These are phyloP conservation scores for Drosophila tropicalis DNA, from an alignment of 1,140 invertebrate genomes.

Conservation along the genomic window DNA sequence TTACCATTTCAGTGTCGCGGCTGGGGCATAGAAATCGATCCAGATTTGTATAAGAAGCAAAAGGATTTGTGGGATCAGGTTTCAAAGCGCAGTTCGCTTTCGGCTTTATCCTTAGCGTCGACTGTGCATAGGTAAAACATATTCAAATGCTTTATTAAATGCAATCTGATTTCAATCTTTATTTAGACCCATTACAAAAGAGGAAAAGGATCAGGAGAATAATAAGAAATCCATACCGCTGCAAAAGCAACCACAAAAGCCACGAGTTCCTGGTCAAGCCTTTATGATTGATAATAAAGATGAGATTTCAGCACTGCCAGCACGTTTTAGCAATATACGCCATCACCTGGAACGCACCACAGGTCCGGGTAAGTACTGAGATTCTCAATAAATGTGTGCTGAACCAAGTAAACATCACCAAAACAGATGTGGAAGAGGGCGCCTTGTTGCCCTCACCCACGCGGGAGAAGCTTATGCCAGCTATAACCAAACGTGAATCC, in stretches of 20 bases:
- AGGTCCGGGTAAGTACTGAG: conserved; percentile 84
- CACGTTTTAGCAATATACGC: conserved; percentile 85
- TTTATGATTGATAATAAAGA: conserved; percentile 82
- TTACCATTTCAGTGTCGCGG: conserved; percentile 89
- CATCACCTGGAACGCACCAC: conserved; percentile 89
- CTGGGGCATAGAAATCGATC: conserved; percentile 93
- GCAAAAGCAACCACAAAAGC: conserved; percentile 83
- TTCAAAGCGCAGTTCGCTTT: conserved; percentile 92
- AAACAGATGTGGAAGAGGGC: conserved; percentile 84
- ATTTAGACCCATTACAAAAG: conserved; percentile 90
- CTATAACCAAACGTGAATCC: conserved; percentile 86
- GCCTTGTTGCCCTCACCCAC: conserved; percentile 87
- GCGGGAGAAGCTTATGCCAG: conserved; percentile 88
- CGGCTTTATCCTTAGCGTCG: conserved; percentile 93
- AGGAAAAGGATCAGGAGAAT: conserved; percentile 94
- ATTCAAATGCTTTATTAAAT: not conserved
- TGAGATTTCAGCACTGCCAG: conserved; percentile 84
- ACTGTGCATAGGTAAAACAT: conserved; percentile 88
- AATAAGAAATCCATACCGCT: conserved; percentile 90
- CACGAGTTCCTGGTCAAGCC: conserved; percentile 80
- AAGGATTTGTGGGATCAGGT: conserved; percentile 95
- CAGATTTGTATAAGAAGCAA: conserved; percentile 92
- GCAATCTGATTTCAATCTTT: not conserved
- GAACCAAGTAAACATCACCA: not conserved
- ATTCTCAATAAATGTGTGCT: no score